Evolutionary conservation across 1,140 invertebrate genomes (phyloP).

Genomic region (Leptinotarsa texana): DNA sequence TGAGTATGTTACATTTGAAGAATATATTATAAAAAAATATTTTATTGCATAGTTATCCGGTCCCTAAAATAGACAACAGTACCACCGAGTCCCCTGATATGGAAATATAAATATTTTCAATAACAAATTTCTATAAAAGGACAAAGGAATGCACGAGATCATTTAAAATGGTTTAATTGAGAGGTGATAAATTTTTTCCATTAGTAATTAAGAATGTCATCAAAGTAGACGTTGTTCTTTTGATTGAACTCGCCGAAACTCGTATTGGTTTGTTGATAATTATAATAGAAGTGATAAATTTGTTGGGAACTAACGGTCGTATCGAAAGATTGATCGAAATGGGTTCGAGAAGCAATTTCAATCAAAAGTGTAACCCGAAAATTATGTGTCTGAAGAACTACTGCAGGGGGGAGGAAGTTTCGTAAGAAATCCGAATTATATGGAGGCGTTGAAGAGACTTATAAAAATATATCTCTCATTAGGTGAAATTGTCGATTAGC

Average conservation of each 20-base stretch:
- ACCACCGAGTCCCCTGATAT: constrained; percentile 10
- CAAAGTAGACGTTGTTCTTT: constrained; percentile 11
- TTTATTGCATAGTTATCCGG: background rate
- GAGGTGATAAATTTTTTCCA: constrained; percentile 23
- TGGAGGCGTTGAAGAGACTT: too few species aligned
- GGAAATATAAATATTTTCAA: constrained; percentile 8
- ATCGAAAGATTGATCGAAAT: background rate
- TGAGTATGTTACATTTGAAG: too few species aligned
- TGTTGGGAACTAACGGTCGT: background rate
- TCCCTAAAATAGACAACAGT: background rate
- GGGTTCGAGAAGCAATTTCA: background rate
- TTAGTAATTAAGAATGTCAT: constrained; percentile 24
- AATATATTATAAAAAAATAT: too few species aligned
- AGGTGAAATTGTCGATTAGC: too few species aligned
- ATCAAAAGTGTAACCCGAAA: background rate
- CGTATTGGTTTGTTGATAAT: constrained; percentile 15
- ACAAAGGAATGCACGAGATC: constrained; percentile 22
- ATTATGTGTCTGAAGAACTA: too few species aligned
- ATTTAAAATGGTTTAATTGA: constrained; percentile 25
- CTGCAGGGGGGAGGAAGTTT: too few species aligned
- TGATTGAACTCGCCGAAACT: constrained; percentile 20
- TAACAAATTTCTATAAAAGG: constrained; percentile 21
- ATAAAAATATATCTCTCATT: too few species aligned
- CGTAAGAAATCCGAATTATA: too few species aligned
- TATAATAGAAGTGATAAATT: constrained; percentile 12